Evolutionary conservation across 2,113 vertebrate species (phyloP).

Genomic region (Cebidichthys violaceus): DNA sequence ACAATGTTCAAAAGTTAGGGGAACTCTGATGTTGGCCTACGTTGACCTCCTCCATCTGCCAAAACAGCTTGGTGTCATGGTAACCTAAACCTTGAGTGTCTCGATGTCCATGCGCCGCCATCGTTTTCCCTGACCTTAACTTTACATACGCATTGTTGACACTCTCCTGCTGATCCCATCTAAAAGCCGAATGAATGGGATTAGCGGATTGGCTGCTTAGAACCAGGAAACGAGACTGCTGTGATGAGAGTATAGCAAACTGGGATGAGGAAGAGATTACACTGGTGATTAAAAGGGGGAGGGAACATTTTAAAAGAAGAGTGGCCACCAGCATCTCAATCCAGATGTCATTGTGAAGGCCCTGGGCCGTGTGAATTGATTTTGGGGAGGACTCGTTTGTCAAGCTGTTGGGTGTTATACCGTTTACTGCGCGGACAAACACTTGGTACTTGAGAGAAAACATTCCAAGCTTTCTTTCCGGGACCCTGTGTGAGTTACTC

Average conservation of each 20-base stretch:
- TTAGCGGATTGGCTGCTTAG: slow-evolving; percentile 47
- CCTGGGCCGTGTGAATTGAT: slow-evolving; percentile 29
- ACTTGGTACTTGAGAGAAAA: slow-evolving; percentile 69
- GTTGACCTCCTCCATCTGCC: slow-evolving; percentile 26
- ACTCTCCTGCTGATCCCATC: slow-evolving; percentile 48
- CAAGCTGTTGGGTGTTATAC: slow-evolving; percentile 69
- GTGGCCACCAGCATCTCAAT: slow-evolving; percentile 50
- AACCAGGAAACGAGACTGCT: slow-evolving; percentile 51
- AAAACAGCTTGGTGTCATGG: slow-evolving; percentile 51
- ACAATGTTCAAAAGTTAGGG: neutral
- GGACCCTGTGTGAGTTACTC: slow-evolving; percentile 51
- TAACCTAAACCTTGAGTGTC: slow-evolving; percentile 45
- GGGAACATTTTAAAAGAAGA: slow-evolving; percentile 23
- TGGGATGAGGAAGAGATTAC: slow-evolving; percentile 55
- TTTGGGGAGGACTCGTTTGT: slow-evolving; percentile 61
- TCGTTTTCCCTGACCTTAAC: slow-evolving; percentile 59
- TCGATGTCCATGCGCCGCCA: slow-evolving; percentile 22
- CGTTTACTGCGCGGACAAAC: slow-evolving; percentile 57
- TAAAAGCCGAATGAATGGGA: slow-evolving; percentile 58
- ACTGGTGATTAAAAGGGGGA: slow-evolving; percentile 39
- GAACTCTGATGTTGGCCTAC: slow-evolving; percentile 1
- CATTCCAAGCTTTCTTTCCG: slow-evolving; percentile 70
- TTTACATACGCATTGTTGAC: slow-evolving; percentile 60
- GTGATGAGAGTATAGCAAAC: slow-evolving; percentile 48
- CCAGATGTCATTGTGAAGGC: slow-evolving; percentile 43